Evolutionary conservation across 2,888 invertebrate genomes (phyloP), one percentile per base, ranked within the genome.

Genomic region (Melanchra persicariae): DNA sequence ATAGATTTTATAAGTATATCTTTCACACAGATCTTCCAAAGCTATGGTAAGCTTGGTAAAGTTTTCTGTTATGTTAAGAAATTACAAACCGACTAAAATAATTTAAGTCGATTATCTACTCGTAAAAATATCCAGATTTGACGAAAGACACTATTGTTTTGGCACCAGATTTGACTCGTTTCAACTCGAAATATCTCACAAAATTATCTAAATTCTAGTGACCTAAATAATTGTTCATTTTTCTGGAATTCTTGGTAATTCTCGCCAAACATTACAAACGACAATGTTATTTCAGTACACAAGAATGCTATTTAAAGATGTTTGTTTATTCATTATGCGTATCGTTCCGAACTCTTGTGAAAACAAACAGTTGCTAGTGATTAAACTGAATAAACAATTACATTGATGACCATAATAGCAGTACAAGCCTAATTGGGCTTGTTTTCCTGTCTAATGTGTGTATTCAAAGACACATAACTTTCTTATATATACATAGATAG

Each of bases 401-500:
- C 30, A 45, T 12, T 24, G n/a, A 54, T 30, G 30, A 52, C 37
- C 37, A 30, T 34, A 47, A 17, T 40, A 26, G n/a, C n/a, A 43
- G 75, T 10, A 67, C 9, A 30, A 37, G 26, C 19, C 1, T 51
- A 45, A 30, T 57, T 47, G 43, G 57, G 22, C 22, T 45, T 4
- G 17, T 40, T 58, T 68, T 76, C 72, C 72, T 43, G 55, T 49
- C 34, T 37, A 12, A 45, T 51, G 26, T n/a, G 24, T 40, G 51
- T 52, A n/a, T 47, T 47, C 12, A 73, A 51, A 59, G 68, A 76
- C 34, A 69, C 43, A 67, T 24, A 34, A 54, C 22, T 52, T n/a
- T n/a, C n/a, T n/a, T 40, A n/a, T 9, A 15, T 52, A 71, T 3
- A 67, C 15, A 45, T 51, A 43, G 0, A n/a, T 6, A 43, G 37